Evolutionary conservation across 1,140 invertebrate genomes (phyloP), one percentile per base, ranked within the genome.

Genomic region (Aphaenogaster ashmeadi): DNA sequence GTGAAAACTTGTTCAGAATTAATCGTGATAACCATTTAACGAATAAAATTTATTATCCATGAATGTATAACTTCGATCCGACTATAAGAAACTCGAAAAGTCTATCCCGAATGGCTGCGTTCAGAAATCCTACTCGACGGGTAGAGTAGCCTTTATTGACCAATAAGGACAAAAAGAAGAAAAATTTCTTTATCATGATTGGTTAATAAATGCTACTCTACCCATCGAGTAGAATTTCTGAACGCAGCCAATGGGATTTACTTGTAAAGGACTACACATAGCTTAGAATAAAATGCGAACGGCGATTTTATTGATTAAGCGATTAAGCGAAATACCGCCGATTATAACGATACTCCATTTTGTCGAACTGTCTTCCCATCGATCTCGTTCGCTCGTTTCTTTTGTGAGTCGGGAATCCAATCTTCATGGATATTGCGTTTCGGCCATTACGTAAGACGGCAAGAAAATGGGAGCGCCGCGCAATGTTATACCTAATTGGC

Each of bases 401-500:
- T 60, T 84, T 44, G 69, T n/a, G 18, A 13, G 21, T 36, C 54
- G 6, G 33, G 54, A 84, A 84, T 84, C 80, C 69, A 84, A 84
- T 84, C 80, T 84, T 84, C 69, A 60, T 84, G 54, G 69, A 84
- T 84, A 84, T 84, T 84, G 56, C 69, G 54, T 75, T 84, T 60
- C 69, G 80, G 54, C 21, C 54, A 84, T 84, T 84, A 75, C 69
- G 69, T 75, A 84, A 84, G 80, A 75, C 41, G 80, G 52, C 69
- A 74, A 84, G 69, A 84, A 84, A 84, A 74, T 44, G 41, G 33
- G 41, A 50, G 67, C 38, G 79, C 50, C 38, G 80, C 52, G 41
- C 41, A 84, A 58, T 72, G 80, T 74, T 84, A 74, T 15, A 75
- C 71, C 84, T 87, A 90, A 90, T 90, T 90, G 89, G 84, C 89